Base-by-base conservation (phyloP, 2,888 invertebrate genomes). In the Drosophila leonis region DNA sequence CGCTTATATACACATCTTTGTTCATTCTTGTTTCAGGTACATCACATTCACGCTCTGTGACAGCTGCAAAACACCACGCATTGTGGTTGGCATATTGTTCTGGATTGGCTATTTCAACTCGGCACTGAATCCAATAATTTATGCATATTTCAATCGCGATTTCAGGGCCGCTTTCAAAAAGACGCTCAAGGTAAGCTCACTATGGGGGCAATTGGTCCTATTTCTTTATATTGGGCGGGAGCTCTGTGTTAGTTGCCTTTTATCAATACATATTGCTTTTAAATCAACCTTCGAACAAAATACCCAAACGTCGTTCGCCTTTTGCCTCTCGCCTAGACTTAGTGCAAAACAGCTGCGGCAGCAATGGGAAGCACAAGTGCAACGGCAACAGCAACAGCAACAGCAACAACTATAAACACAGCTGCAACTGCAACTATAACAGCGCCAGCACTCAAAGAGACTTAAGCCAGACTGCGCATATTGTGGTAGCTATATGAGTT, bases 41-140 rank as follows among this genome's bases (percentile, higher is more conserved):
- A 94, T 97, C 88, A 96, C 96, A 91, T 96, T 97, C 65, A 94
- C 97, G 0, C 93, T 97, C 0, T 97, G 98, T 90, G 94, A 95
- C 60, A 94, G 95, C 6, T 98, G 98, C 93, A 95, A 96, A 48
- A 97, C 96, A 65, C 98, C 98, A 0, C 95, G 96, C 3, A 95
- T 97, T 42, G 95, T 99, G 41, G 98, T 98, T 52, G 97, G 97
- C 0, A 95, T 96, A 9, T 96, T 98, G 39, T 99, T 99, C 94
- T 99, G 99, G 99, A 96, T 98, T 66, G 99, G 99, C 37, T 99
- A 99, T 94, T 98, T 98, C 94, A 99, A 99, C 94, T 98, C 98
- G 13, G 98, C 98, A 27, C 95, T 99, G 60, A 99, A 99, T 93
- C 99, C 99, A 4, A 95, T 99, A 83, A 98, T 99, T 92, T 98